Evolutionary conservation across 2,113 vertebrate species (phyloP).

Genomic region (Urocolius indicus): DNA sequence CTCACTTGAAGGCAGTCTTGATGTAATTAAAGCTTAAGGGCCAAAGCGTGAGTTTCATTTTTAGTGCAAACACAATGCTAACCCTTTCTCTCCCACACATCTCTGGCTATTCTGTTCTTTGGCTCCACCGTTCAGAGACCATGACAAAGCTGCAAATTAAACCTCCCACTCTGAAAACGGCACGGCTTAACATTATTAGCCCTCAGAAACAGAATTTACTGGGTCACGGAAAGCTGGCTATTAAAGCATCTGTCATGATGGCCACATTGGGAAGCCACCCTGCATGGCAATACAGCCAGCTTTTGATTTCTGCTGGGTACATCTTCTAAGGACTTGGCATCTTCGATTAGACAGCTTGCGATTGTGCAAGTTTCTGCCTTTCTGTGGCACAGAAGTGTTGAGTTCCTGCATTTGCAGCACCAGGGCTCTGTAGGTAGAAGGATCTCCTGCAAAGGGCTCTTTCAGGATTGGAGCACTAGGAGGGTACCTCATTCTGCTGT

Average conservation of each 20-base stretch:
- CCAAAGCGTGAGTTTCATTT: constrained; percentile 1
- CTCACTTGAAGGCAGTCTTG: constrained; percentile 16
- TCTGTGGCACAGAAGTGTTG: background rate
- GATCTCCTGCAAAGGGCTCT: background rate
- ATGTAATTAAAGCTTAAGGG: constrained; percentile 51
- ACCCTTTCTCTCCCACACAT: constrained; percentile 1
- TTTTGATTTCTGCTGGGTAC: constrained; percentile 18
- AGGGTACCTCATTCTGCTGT: background rate
- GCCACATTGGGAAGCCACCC: background rate
- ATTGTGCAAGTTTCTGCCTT: background rate
- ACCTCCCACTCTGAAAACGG: constrained; percentile 30
- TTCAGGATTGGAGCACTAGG: background rate
- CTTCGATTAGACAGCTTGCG: background rate
- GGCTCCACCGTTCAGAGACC: background rate
- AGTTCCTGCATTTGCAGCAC: background rate
- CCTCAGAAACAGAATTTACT: constrained; percentile 42
- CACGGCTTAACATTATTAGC: constrained; percentile 11
- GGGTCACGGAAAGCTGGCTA: constrained; percentile 22
- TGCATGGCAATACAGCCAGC: background rate
- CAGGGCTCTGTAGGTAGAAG: background rate
- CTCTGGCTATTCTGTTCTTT: background rate
- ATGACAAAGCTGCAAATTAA: constrained; percentile 7
- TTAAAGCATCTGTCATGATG: background rate
- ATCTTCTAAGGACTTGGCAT: background rate
- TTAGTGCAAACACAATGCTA: background rate